These are phyloP conservation scores for Plotosus lineatus DNA, from an alignment of 2,113 vertebrate genomes.

Conservation along the genomic window DNA sequence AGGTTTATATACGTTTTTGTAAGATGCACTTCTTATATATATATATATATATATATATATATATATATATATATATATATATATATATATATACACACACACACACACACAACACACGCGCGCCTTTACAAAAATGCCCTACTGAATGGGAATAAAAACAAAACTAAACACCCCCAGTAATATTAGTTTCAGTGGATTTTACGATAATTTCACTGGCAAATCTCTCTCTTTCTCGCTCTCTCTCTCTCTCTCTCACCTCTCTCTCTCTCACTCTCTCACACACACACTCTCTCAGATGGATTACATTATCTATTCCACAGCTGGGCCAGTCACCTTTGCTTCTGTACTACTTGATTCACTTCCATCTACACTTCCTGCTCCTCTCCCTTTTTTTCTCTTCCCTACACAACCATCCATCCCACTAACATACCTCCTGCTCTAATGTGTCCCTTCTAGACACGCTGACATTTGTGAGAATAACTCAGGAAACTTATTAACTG, in stretches of 20 bases:
- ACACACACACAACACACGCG: constrained; percentile 5
- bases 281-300: constrained; percentile 38
- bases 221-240: constrained; percentile 52
- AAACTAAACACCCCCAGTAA: too few species aligned
- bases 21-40: constrained; percentile 12
- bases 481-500: constrained; percentile 70
- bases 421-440: constrained; percentile 13
- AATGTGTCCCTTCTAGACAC: constrained; percentile 1
- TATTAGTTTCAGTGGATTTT: constrained; percentile 66
- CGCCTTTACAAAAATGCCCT: constrained; percentile 47
- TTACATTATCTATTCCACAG: constrained; percentile 41
- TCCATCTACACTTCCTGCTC: background rate
- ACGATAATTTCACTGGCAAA: constrained; percentile 62
- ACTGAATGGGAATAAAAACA: too few species aligned
- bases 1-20: too few species aligned
- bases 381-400: constrained; percentile 33
- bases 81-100: constrained; percentile 4
- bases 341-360: background rate
- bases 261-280: constrained; percentile 41
- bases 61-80: too few species aligned
- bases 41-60: too few species aligned
- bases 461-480: constrained; percentile 66
- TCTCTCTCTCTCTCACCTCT: constrained; percentile 49
- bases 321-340: constrained; percentile 42
- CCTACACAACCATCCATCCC: constrained; percentile 26